phyloP scores from a whole-genome alignment of 2,797 vertebrate species.

The Tokudaia muenninki region DNA sequence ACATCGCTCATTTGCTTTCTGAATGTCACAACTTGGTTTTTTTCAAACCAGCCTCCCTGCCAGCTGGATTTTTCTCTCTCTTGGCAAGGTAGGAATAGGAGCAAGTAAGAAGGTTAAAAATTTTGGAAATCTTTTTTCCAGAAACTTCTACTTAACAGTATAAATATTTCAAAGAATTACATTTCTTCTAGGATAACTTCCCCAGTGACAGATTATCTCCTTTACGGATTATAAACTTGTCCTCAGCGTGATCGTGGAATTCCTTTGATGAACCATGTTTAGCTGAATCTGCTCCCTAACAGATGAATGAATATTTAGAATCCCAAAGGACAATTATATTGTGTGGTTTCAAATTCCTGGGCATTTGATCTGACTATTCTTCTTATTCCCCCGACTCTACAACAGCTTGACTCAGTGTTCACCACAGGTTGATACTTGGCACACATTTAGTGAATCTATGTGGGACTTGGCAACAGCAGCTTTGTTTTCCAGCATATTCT shows the following conservation, averaged over 20 bases:
- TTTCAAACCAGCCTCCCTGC: background rate
- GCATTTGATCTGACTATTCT: slow-evolving; percentile 64
- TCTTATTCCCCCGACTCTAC: background rate
- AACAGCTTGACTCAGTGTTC: slow-evolving; percentile 8
- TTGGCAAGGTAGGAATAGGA: background rate
- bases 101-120: slow-evolving; percentile 11
- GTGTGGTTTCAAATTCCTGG: slow-evolving; percentile 74
- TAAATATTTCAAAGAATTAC: slow-evolving; percentile 58
- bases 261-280: slow-evolving; percentile 73
- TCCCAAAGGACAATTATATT: slow-evolving; percentile 66
- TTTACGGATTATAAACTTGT: slow-evolving; percentile 72
- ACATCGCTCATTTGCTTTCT: background rate
- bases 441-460: background rate
- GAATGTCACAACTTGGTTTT: background rate
- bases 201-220: slow-evolving; percentile 74
- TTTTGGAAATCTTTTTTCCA: slow-evolving; percentile 49
- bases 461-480: background rate
- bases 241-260: slow-evolving; percentile 71
- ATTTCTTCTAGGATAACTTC: slow-evolving; percentile 69
- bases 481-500: background rate
- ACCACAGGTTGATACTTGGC: background rate
- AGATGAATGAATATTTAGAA: slow-evolving; percentile 72
- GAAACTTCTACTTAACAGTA: slow-evolving; percentile 40
- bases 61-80: background rate
- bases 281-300: slow-evolving; percentile 72